These are phyloP conservation scores for Toxotes chatareus DNA, from an alignment of 2,113 vertebrate genomes.

Conservation along the genomic window DNA sequence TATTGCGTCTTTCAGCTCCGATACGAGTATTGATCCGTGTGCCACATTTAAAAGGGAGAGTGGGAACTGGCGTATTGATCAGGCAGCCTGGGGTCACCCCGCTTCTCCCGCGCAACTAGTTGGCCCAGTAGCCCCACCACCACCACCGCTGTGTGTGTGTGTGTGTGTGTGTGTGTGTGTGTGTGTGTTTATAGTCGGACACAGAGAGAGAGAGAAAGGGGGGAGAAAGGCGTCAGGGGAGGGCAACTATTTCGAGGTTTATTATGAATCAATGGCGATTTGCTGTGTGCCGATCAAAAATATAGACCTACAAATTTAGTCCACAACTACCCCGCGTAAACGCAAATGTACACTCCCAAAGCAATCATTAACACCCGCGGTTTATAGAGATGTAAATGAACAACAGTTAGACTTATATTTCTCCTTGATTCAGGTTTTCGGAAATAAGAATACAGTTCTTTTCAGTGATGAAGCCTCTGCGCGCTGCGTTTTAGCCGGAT, in stretches of 20 bases:
- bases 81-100: conserved; percentile 82
- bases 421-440: not conserved
- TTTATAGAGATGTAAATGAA: conserved; percentile 8
- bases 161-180: too few relatives aligned
- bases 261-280: conserved; percentile 69
- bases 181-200: conserved; percentile 36
- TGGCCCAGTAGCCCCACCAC: conserved; percentile 55
- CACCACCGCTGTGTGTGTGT: not conserved
- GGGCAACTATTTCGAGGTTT: conserved; percentile 59
- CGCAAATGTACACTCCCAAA: conserved; percentile 12
- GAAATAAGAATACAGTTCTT: not conserved
- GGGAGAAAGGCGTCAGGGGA: conserved; percentile 24
- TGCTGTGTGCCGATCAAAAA: conserved; percentile 61
- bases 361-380: not conserved
- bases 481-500: not conserved
- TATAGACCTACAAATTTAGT: conserved; percentile 51
- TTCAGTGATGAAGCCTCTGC: conserved; percentile 10
- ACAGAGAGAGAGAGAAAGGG: conserved; percentile 7
- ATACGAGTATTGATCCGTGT: conserved; percentile 83
- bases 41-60: conserved; percentile 83
- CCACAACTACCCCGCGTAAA: conserved; percentile 37
- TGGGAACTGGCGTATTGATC: conserved; percentile 83
- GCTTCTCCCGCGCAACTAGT: conserved; percentile 68
- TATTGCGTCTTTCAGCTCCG: conserved; percentile 80
- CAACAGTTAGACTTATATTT: not conserved